phyloP scores from a whole-genome alignment of 2,888 invertebrate genomes.

The Scaptomyza caliginosa region DNA sequence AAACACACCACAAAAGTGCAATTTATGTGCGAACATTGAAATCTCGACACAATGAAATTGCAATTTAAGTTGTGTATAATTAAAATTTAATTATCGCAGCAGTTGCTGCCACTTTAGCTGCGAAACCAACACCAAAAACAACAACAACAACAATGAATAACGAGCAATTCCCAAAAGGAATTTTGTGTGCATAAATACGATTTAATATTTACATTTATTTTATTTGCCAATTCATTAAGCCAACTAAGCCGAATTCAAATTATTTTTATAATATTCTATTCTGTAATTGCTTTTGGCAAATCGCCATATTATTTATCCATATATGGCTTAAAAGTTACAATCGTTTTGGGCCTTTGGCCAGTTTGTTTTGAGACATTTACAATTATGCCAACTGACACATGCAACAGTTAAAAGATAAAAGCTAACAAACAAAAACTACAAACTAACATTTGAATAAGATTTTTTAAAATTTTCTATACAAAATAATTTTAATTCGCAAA shows the following conservation, averaged over 20 bases:
- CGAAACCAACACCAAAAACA: too few relatives aligned
- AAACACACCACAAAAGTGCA: slow-evolving; percentile 67
- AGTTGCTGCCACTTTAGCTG: background rate
- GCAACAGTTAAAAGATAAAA: slow-evolving; percentile 57
- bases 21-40: slow-evolving; percentile 50
- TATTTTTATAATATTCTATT: background rate
- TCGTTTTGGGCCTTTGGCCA: slow-evolving; percentile 10
- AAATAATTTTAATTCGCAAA: too few relatives aligned
- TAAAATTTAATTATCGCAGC: slow-evolving; percentile 65
- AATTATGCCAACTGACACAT: slow-evolving; percentile 27
- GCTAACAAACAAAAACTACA: too few relatives aligned
- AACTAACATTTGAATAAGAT: slow-evolving; percentile 1
- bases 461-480: too few relatives aligned
- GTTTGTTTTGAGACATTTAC: background rate
- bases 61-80: slow-evolving; percentile 66
- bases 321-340: background rate
- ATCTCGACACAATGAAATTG: slow-evolving; percentile 62
- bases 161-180: background rate
- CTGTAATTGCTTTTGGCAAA: background rate
- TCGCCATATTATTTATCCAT: slow-evolving; percentile 7
- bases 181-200: background rate
- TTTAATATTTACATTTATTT: background rate
- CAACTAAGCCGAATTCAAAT: background rate
- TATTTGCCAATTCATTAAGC: background rate
- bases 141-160: background rate